Evolutionary conservation across 2,113 vertebrate species (phyloP).

Genomic region (Pollimyrus isidori): DNA sequence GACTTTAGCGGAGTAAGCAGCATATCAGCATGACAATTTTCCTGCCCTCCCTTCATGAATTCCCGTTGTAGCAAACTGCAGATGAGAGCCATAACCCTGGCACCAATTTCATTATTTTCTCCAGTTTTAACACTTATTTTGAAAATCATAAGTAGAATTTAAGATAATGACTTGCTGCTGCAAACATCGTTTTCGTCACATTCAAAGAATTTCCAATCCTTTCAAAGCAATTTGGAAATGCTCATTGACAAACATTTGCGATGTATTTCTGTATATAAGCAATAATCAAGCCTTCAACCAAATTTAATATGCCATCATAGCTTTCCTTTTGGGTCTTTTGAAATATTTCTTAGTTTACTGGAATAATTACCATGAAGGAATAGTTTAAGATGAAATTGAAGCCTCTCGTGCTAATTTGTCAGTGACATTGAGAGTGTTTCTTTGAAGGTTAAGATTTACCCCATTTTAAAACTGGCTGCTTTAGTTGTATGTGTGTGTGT

Average conservation of each 20-base stretch:
- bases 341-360: not conserved
- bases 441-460: not conserved
- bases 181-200: not conserved
- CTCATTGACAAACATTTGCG: not conserved
- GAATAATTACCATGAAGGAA: constrained; percentile 4
- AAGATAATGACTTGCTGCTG: not conserved
- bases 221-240: constrained; percentile 4
- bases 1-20: not conserved
- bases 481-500: not conserved
- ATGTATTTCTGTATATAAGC: not conserved
- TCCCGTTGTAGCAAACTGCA: not conserved
- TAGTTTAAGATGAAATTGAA: not conserved
- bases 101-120: not conserved
- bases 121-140: not conserved
- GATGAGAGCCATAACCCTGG: not conserved
- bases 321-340: not conserved
- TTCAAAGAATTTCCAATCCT: not conserved
- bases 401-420: not conserved
- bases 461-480: not conserved
- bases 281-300: not conserved
- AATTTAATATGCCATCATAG: not conserved
- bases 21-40: not conserved
- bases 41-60: not conserved
- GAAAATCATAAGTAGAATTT: not conserved
- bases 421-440: not conserved